phyloP scores from a whole-genome alignment of 2,888 invertebrate genomes.

The Xanthostigma xanthostigma region DNA sequence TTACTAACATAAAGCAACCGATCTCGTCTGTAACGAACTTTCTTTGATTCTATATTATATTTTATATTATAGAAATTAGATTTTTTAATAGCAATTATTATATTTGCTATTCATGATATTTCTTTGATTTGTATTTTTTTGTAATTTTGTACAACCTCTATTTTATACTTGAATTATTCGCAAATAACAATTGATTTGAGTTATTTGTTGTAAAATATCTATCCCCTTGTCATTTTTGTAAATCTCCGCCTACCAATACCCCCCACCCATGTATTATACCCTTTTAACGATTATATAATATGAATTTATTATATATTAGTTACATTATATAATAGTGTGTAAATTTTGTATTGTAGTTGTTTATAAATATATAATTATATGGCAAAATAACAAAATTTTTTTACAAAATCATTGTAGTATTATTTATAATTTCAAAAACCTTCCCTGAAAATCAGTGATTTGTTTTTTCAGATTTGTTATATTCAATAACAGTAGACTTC shows the following conservation, averaged over 20 bases:
- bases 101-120: not conserved
- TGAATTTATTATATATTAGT: slow-evolving; percentile 37
- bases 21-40: too few species aligned
- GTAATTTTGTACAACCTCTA: slow-evolving; percentile 3
- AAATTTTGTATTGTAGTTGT: slow-evolving; percentile 66
- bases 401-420: slow-evolving; percentile 26
- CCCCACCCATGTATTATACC: slow-evolving; percentile 34
- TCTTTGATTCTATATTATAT: too few species aligned
- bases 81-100: not conserved
- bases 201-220: slow-evolving; percentile 1
- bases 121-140: not conserved
- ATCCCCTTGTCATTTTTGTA: not conserved
- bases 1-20: too few species aligned
- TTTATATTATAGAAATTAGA: not conserved
- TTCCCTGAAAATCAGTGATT: not conserved
- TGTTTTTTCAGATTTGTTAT: not conserved
- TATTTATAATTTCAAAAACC: not conserved
- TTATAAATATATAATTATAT: slow-evolving; percentile 59
- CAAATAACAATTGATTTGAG: not conserved
- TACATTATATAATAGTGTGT: slow-evolving; percentile 43
- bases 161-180: not conserved
- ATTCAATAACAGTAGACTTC: not conserved
- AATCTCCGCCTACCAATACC: slow-evolving; percentile 6
- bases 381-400: slow-evolving; percentile 53
- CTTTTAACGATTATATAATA: slow-evolving; percentile 8